Conservation (phyloP, 2,888 invertebrate genomes). For the Ryuthela nishihirai region DNA sequence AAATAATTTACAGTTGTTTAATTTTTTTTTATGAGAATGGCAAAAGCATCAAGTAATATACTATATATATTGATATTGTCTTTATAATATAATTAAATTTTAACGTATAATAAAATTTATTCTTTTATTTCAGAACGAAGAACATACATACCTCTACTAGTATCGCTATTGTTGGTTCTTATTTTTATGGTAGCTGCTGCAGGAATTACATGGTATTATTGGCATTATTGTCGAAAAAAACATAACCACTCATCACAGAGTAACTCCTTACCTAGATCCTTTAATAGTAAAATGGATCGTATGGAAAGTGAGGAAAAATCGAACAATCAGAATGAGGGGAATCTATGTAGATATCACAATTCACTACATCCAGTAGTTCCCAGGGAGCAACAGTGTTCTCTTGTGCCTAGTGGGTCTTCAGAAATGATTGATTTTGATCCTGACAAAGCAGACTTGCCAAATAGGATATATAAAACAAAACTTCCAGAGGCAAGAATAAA, state of each 20-base stretch:
- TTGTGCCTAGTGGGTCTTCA: slow-evolving; percentile 53
- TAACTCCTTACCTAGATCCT: slow-evolving; percentile 16
- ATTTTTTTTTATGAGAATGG: no score
- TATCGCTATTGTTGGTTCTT: slow-evolving; percentile 44
- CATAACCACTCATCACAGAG: slow-evolving; percentile 49
- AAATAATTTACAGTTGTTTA: no score
- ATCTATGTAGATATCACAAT: slow-evolving; percentile 71
- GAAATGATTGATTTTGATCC: slow-evolving; percentile 55
- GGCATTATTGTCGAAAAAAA: slow-evolving; percentile 58
- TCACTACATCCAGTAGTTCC: slow-evolving; percentile 71
- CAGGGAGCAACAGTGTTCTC: slow-evolving; percentile 56
- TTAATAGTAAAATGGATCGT: slow-evolving; percentile 40
- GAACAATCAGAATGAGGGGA: slow-evolving; percentile 90
- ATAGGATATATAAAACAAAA: slow-evolving; percentile 71
- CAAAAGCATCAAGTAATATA: no score
- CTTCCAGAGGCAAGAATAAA: slow-evolving; percentile 80
- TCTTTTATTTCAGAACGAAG: slow-evolving; percentile 11
- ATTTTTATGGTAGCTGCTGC: slow-evolving; percentile 48
- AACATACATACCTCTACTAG: slow-evolving; percentile 21
- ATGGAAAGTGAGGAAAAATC: slow-evolving; percentile 63
- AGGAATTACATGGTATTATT: slow-evolving; percentile 54
- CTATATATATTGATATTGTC: no score
- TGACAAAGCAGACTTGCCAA: slow-evolving; percentile 48
- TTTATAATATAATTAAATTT: no score
- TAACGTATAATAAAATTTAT: no score